A percentile compares a stretch with the other conserved stretches of the same genome.
Conservation (phyloP, 2,888 invertebrate species). For the Metacarcinus magister region DNA sequence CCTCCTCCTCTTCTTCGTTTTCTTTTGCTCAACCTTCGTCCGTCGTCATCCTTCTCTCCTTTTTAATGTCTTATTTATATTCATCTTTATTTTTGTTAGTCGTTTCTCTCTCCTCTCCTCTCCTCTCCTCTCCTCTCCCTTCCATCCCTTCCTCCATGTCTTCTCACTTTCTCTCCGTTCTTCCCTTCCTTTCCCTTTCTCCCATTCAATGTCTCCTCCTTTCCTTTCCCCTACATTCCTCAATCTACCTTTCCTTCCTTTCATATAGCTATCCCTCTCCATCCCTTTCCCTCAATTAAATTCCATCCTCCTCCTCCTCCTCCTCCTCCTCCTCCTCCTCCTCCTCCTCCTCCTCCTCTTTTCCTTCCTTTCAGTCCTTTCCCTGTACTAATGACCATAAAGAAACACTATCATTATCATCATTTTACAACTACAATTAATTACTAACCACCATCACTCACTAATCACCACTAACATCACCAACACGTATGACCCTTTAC, state of each 20-base stretch:
- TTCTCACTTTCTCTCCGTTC: neutral
- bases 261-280: neutral
- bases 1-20: neutral
- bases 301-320: neutral
- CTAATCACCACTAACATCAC: neutral
- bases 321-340: neutral
- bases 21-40: too few relatives aligned
- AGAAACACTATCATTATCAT: neutral
- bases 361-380: neutral
- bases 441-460: neutral
- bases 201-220: neutral
- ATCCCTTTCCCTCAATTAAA: neutral
- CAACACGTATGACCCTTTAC: too few relatives aligned
- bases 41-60: neutral
- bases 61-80: neutral
- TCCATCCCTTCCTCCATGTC: neutral
- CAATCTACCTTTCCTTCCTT: too few relatives aligned
- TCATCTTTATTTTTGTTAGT: neutral
- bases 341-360: neutral
- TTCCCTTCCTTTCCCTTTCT: neutral
- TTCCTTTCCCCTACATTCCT: neutral
- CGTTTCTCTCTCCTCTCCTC: neutral
- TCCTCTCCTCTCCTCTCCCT: neutral
- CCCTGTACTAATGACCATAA: neutral
- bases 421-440: neutral